phyloP scores from a whole-genome alignment of 1,140 invertebrate species.

The Saccostrea glomerata region DNA sequence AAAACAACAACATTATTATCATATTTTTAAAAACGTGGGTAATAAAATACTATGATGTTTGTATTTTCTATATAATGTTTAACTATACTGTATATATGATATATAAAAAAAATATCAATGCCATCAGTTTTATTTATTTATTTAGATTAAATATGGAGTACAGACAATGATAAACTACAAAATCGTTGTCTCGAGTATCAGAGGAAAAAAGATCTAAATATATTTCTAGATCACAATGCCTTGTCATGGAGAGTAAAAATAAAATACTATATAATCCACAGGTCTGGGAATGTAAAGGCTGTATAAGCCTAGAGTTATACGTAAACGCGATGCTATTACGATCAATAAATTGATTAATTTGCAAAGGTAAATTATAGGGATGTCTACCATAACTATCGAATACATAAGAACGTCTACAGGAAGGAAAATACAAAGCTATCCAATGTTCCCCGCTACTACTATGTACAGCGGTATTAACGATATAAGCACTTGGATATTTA shows the following conservation, averaged over 20 bases:
- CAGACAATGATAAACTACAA: background rate
- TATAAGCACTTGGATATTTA: slow-evolving; percentile 24
- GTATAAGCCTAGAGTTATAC: too few species aligned
- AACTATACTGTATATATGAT: background rate
- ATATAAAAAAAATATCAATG: background rate
- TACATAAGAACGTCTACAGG: background rate
- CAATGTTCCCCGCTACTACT: background rate
- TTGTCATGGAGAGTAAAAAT: background rate
- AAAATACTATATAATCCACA: background rate
- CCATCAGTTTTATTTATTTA: background rate
- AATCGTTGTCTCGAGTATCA: background rate
- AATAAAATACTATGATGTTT: background rate
- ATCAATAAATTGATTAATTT: background rate
- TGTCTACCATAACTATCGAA: background rate
- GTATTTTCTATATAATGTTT: too few species aligned
- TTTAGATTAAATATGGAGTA: slow-evolving; percentile 6
- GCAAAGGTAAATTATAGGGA: background rate
- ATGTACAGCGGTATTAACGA: slow-evolving; percentile 28
- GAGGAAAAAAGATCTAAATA: background rate
- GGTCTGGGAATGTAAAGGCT: background rate
- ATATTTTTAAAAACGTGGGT: background rate
- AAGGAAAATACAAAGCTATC: background rate
- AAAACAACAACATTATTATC: too few species aligned
- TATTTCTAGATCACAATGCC: background rate
- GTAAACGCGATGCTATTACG: background rate